Base-by-base conservation (phyloP, 2,113 vertebrate genomes). In the Nipponia nippon region DNA sequence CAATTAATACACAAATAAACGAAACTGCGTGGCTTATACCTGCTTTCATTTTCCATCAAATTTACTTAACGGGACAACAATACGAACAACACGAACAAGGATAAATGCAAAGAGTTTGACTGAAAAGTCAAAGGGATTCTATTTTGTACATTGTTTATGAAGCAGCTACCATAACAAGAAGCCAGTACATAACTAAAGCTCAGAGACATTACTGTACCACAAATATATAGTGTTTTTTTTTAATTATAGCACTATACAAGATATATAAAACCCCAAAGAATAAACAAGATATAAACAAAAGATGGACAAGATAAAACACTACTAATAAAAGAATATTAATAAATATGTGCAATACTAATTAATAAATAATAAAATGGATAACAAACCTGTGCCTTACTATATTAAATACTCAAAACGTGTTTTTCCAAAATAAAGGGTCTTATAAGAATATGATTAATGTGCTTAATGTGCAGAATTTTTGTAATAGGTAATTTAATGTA, bases 311-410 rank as follows among this genome's bases (percentile, higher is more conserved):
- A 36, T 36, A 36, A 90, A 82, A 36, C 40, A 36, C 15, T 34
- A 58, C 11, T 46, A 71, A 32, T 29, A 56, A 69, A 65, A 53
- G 59, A 93, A 66, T 7, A 44, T 18, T 13, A 38, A 77, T n/a
- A 38, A 53, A 70, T 16, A 5, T 0, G 0, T 40, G 9, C 7
- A 56, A 44, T 14, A 42, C 0, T 62, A 76, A 55, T 72, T 30
- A 55, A 36, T 47, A 55, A 50, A n/a, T 29, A 70, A 44, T 16
- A 42, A 56, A 83, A 36, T 1, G 49, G 4, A 29, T 46, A 53
- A 87, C 16, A 78, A 78, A 40, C 2, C 2, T 1, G 0, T 66
- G 32, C 5, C 8, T 78, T 82, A 14, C 4, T 50, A 25, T 13
- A 18, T 46, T 11, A 81, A 55, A 53, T 66, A 56, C 5, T 67